A percentile compares a stretch with the other conserved stretches of the same genome.
These are phyloP conservation scores for Paraescarpia echinospica DNA, from an alignment of 1,140 invertebrate species.

Conservation along the genomic window DNA sequence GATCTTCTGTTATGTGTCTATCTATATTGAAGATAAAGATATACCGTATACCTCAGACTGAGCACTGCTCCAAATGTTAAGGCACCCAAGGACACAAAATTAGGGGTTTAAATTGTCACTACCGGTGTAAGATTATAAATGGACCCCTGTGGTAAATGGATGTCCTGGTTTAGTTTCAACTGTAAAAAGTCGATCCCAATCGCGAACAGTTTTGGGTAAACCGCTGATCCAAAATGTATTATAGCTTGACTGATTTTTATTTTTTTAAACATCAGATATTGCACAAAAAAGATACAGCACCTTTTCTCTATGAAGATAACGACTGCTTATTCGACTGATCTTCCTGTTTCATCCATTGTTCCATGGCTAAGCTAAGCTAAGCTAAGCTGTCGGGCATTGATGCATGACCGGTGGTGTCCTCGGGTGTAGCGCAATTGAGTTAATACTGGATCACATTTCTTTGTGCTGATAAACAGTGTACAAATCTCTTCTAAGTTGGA, in stretches of 20 bases:
- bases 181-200: no score
- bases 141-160: no score
- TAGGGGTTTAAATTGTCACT: neutral
- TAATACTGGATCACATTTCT: neutral
- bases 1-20: neutral
- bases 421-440: neutral
- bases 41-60: neutral
- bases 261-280: no score
- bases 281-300: no score
- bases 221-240: no score
- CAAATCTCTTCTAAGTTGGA: neutral
- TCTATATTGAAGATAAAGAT: neutral
- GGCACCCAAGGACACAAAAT: neutral
- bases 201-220: no score
- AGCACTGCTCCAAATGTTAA: neutral
- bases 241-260: no score
- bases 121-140: neutral
- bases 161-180: no score
- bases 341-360: neutral
- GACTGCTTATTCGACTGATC: neutral
- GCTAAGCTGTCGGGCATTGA: neutral
- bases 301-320: neutral
- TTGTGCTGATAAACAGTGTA: neutral
- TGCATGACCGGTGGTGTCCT: neutral
- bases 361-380: neutral